Percentiles rank a stretch among this genome's conserved stretches.
These are phyloP conservation scores for Tetanocera ferruginea DNA, from an alignment of 2,888 invertebrate species.

Conservation along the genomic window DNA sequence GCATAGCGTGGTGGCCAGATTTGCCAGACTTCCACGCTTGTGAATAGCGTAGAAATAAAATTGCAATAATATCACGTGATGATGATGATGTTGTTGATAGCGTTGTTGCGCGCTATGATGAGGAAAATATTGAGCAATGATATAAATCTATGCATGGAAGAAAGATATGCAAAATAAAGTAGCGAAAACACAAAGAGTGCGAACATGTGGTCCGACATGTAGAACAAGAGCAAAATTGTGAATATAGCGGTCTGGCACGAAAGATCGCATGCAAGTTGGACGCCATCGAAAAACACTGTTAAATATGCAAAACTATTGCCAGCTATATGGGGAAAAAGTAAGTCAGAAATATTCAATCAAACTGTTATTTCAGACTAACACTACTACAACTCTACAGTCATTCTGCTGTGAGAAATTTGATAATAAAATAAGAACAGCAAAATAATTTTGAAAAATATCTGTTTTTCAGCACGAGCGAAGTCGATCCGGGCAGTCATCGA, in stretches of 20 bases:
- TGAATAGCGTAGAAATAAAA: conserved; percentile 23
- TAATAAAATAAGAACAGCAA: too few species aligned
- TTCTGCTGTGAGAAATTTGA: too few species aligned
- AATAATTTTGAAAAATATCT: too few species aligned
- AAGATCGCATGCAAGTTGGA: neutral
- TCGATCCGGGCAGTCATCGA: too few species aligned
- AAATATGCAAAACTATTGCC: neutral
- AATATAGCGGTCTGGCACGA: neutral
- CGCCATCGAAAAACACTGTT: neutral
- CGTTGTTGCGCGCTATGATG: conserved; percentile 24
- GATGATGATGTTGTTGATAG: conserved; percentile 25
- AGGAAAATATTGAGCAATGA: conserved; percentile 29
- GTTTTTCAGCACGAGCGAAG: too few species aligned
- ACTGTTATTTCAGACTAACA: too few species aligned
- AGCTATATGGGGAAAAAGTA: neutral
- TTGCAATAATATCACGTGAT: conserved; percentile 36
- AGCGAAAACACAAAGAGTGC: neutral
- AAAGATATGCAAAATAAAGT: neutral
- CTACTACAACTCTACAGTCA: too few species aligned
- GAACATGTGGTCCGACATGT: neutral
- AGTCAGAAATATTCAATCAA: too few species aligned
- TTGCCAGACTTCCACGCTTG: neutral
- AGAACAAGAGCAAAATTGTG: neutral
- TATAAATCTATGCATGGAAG: neutral
- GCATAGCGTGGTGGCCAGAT: conserved; percentile 21